Conservation (phyloP, 2,888 invertebrate species). For the Dioctria linearis region DNA sequence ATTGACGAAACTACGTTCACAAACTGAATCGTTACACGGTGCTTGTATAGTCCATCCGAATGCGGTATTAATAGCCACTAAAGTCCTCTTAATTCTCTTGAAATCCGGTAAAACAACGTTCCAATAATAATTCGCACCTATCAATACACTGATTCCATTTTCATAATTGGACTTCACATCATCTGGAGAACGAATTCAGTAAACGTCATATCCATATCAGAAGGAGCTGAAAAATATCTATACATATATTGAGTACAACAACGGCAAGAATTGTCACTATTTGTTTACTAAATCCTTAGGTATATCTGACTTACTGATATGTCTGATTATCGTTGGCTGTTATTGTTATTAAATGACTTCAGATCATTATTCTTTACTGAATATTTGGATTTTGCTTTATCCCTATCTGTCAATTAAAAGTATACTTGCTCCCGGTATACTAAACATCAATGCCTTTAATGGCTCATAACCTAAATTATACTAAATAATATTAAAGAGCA, state of each 20-base stretch:
- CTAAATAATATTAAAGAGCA: no score
- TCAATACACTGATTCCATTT: not conserved
- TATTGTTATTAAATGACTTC: no score
- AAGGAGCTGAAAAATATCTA: not conserved
- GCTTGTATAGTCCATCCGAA: not conserved
- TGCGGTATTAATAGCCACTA: not conserved
- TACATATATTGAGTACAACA: not conserved
- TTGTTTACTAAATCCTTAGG: not conserved
- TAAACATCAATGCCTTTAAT: no score
- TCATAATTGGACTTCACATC: not conserved
- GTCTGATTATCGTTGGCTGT: no score
- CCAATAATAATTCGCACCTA: slow-evolving; percentile 6
- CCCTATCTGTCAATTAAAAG: no score
- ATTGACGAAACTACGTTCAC: no score
- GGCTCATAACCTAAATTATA: no score
- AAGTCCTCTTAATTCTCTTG: not conserved
- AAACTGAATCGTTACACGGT: not conserved
- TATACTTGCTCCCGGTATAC: no score
- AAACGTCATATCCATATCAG: not conserved
- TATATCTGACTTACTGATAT: no score
- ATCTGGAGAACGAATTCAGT: not conserved
- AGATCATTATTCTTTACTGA: no score
- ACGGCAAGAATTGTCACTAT: not conserved
- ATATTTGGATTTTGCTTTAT: no score
- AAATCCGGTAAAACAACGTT: not conserved